A percentile compares a stretch with the other conserved stretches of the same genome.
These are phyloP conservation scores for Sanderia malayensis DNA, from an alignment of 30 jellyfish, hydroid and myxozoan genomes.

Conservation along the genomic window DNA sequence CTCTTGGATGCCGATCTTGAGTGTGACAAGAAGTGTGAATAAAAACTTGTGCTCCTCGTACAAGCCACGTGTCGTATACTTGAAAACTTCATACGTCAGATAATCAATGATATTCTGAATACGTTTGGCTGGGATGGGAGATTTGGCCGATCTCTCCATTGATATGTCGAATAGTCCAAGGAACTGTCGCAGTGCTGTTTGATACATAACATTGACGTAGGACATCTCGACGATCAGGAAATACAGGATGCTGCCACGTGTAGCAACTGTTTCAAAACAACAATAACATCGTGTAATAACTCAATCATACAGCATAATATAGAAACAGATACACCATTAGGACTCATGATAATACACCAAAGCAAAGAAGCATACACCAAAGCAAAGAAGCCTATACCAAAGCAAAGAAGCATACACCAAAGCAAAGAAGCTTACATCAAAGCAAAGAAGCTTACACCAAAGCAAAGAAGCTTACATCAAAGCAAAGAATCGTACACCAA, in stretches of 20 bases:
- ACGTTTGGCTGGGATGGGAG: constrained; percentile 80
- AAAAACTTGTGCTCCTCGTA: constrained; percentile 81
- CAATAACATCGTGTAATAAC: too few species aligned
- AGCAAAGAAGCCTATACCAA: too few species aligned
- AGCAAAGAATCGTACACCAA: too few species aligned
- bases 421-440: too few species aligned
- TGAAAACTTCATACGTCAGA: constrained; percentile 79
- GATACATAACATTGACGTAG: constrained; percentile 82
- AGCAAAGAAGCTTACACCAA: too few species aligned
- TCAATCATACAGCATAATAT: too few species aligned
- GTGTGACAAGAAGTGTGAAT: constrained; percentile 73
- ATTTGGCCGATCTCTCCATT: constrained; percentile 61
- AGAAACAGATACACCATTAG: too few species aligned
- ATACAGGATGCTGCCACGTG: constrained; percentile 89
- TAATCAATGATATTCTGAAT: constrained; percentile 66
- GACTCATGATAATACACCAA: too few species aligned
- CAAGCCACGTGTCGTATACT: constrained; percentile 74
- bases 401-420: too few species aligned
- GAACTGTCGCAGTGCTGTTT: constrained; percentile 77
- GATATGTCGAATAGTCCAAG: constrained; percentile 75
- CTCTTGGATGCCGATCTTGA: constrained; percentile 72
- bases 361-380: too few species aligned
- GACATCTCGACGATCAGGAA: constrained; percentile 88
- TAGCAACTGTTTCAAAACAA: too few species aligned
- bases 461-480: too few species aligned